These are phyloP conservation scores for Agonopterix alstromeriana DNA, from an alignment of 2,888 invertebrate genomes.

Conservation along the genomic window DNA sequence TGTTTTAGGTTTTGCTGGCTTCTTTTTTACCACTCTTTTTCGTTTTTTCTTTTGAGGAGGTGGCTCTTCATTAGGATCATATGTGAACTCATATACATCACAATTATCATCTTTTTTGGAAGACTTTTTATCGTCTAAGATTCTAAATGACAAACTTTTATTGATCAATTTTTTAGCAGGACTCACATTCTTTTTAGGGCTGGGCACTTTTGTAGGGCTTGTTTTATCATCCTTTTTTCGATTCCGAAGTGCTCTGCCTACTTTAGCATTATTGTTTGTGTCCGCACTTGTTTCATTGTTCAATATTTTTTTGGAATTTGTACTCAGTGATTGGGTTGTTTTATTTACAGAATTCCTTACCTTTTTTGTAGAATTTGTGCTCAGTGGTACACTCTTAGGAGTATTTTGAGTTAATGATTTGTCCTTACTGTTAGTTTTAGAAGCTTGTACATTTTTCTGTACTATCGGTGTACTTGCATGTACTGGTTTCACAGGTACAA, in stretches of 20 bases:
- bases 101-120: slow-evolving; percentile 25
- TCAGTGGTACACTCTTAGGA: background rate
- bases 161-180: slow-evolving; percentile 19
- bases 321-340: slow-evolving; percentile 8
- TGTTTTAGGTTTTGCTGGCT: slow-evolving; percentile 31
- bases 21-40: slow-evolving; percentile 39
- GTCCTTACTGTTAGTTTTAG: background rate
- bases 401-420: background rate
- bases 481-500: slow-evolving; percentile 42
- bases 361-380: background rate
- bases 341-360: slow-evolving; percentile 12
- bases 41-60: slow-evolving; percentile 55
- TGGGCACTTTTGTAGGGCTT: slow-evolving; percentile 9
- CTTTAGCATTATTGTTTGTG: slow-evolving; percentile 40
- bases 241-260: slow-evolving; percentile 5
- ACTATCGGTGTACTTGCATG: slow-evolving; percentile 53
- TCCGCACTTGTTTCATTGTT: slow-evolving; percentile 27
- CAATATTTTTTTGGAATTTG: background rate
- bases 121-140: slow-evolving; percentile 38
- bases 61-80: slow-evolving; percentile 64
- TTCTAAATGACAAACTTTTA: slow-evolving; percentile 37
- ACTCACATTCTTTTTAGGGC: background rate
- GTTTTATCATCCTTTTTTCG: slow-evolving; percentile 3
- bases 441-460: slow-evolving; percentile 16
- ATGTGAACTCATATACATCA: slow-evolving; percentile 69